A percentile compares a stretch with the other conserved stretches of the same genome.
These are phyloP conservation scores for Zosterops japonicus DNA, from an alignment of 2,113 vertebrate genomes.

Conservation along the genomic window DNA sequence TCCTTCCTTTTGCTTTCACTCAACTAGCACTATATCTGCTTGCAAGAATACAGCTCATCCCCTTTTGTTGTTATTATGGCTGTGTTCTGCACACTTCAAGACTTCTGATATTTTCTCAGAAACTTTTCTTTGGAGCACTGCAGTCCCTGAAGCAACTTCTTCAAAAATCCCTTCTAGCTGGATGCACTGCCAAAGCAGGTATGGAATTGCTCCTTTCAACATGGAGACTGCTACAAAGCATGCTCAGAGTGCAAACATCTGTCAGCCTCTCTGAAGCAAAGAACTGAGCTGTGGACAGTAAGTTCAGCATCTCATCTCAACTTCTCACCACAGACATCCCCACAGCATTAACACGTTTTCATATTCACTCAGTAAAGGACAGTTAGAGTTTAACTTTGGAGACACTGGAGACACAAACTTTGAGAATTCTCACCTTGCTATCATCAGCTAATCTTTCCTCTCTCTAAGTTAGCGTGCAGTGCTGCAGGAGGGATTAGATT, in stretches of 20 bases:
- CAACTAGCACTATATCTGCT: neutral
- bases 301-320: neutral
- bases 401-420: neutral
- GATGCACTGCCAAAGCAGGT: neutral
- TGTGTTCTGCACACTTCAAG: neutral
- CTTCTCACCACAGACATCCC: neutral
- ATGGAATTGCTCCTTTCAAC: neutral
- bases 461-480: neutral
- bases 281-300: neutral
- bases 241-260: neutral
- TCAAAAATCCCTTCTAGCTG: neutral
- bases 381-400: neutral
- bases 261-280: neutral
- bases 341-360: neutral
- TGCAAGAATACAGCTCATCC: neutral
- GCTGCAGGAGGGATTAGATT: neutral
- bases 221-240: neutral
- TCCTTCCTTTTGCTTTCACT: neutral
- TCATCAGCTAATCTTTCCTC: neutral
- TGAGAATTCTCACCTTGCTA: neutral
- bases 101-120: neutral
- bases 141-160: neutral
- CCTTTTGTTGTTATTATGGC: neutral
- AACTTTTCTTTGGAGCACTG: neutral
- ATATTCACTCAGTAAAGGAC: neutral